These are phyloP conservation scores for Hiodon alosoides DNA, from an alignment of 2,113 vertebrate species.

Conservation along the genomic window DNA sequence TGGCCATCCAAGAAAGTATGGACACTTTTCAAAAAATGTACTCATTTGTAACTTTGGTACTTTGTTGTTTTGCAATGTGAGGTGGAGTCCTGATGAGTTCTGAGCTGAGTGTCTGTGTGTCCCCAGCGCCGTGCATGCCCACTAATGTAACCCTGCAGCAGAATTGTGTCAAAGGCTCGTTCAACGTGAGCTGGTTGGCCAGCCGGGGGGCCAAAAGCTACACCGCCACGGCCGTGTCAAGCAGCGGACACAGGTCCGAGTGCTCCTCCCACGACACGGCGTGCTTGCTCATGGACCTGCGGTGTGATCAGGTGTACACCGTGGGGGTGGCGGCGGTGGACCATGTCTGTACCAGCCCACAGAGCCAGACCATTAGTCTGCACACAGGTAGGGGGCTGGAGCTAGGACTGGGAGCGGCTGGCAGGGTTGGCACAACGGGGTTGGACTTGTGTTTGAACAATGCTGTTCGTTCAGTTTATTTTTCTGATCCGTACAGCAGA, in stretches of 20 bases:
- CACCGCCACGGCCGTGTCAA: constrained; percentile 31
- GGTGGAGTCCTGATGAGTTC: neutral
- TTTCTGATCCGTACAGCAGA: too few species aligned
- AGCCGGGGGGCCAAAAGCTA: constrained; percentile 50
- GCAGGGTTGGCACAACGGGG: too few species aligned
- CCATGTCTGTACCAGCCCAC: constrained; percentile 47
- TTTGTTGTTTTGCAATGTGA: neutral
- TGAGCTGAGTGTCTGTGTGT: neutral
- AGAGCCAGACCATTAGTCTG: constrained; percentile 35
- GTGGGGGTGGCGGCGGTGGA: constrained; percentile 44
- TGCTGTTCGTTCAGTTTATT: too few species aligned
- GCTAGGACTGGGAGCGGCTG: too few species aligned
- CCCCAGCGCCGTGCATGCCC: constrained; percentile 58
- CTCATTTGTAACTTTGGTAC: neutral
- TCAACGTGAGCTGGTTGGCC: constrained; percentile 48
- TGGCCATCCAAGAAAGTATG: constrained; percentile 46
- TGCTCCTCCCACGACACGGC: constrained; percentile 46
- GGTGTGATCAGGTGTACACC: constrained; percentile 53
- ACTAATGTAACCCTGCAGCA: constrained; percentile 37
- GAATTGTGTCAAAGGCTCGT: constrained; percentile 44
- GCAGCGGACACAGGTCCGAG: constrained; percentile 8
- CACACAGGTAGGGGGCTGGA: constrained; percentile 40
- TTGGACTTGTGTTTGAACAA: too few species aligned
- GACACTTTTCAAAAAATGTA: neutral
- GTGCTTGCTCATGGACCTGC: constrained; percentile 45